Percentiles rank a stretch among this genome's conserved stretches.
Evolutionary conservation across 2,113 vertebrate species (phyloP).

Genomic region (Grus americana): DNA sequence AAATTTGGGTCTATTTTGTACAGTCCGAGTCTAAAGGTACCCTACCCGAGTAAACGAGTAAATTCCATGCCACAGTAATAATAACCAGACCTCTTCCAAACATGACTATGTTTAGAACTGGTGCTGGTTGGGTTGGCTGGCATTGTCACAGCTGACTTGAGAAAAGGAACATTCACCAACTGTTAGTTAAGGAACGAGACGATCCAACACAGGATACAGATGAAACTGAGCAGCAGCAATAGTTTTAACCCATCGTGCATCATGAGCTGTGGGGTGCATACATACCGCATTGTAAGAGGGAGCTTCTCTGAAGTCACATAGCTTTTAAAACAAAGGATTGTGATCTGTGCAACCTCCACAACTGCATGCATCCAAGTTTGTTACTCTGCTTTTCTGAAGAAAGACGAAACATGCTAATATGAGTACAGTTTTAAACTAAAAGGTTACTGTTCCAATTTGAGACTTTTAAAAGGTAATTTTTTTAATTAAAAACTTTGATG

Average conservation of each 20-base stretch:
- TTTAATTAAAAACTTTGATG: neutral
- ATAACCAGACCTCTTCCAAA: neutral
- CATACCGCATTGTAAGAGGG: neutral
- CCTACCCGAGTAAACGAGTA: neutral
- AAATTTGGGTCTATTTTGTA: neutral
- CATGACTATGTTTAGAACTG: neutral
- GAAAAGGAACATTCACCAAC: neutral
- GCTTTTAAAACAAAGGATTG: neutral
- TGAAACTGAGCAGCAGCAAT: neutral
- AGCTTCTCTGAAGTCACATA: neutral
- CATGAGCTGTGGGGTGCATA: neutral
- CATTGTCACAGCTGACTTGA: neutral
- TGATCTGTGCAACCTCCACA: neutral
- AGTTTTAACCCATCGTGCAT: neutral
- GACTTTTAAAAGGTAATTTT: neutral
- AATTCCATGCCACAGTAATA: neutral
- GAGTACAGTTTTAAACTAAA: neutral
- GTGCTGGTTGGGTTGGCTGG: neutral
- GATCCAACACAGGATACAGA: neutral
- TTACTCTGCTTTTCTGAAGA: neutral
- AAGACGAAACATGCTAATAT: neutral
- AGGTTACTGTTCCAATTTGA: neutral
- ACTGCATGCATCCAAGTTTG: neutral
- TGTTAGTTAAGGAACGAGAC: neutral
- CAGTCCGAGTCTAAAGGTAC: neutral